phyloP scores from a whole-genome alignment of 2,797 vertebrate species.

The Catharus ustulatus region DNA sequence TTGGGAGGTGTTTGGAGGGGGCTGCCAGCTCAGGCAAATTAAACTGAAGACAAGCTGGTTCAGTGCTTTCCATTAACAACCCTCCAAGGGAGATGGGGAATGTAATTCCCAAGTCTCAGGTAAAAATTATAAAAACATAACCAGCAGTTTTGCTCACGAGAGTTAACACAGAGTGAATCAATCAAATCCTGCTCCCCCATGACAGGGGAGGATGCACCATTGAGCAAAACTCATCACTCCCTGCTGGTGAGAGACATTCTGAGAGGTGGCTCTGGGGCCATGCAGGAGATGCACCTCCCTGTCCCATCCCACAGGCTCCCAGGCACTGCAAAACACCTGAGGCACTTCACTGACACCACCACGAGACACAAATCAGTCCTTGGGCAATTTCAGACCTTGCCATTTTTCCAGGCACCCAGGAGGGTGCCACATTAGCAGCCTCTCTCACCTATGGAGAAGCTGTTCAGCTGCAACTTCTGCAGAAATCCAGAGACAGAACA shows the following conservation, averaged over 20 bases:
- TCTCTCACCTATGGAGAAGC: neutral
- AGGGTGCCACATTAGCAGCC: neutral
- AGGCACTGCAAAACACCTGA: neutral
- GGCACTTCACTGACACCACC: neutral
- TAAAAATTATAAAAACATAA: neutral
- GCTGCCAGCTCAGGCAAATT: slow-evolving; percentile 45
- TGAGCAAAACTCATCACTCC: neutral
- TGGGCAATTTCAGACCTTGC: neutral
- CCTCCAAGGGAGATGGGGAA: neutral
- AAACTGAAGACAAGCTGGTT: slow-evolving; percentile 65
- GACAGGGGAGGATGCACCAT: neutral
- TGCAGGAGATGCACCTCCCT: neutral
- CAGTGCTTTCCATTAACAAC: slow-evolving; percentile 69
- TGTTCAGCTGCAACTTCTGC: neutral
- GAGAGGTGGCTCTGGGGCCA: fast-evolving
- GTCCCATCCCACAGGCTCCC: neutral
- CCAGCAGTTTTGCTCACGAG: neutral
- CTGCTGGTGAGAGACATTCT: neutral
- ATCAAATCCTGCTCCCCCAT: slow-evolving; percentile 28
- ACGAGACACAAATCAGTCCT: neutral
- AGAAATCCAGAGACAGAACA: neutral
- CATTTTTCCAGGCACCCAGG: neutral
- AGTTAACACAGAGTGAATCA: slow-evolving; percentile 46
- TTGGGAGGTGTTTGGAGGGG: neutral
- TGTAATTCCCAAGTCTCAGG: slow-evolving; percentile 46